A percentile compares a stretch with the other conserved stretches of the same genome.
These are phyloP conservation scores for Holacanthella duospinosa DNA, from an alignment of 2,888 invertebrate genomes.

Conservation along the genomic window DNA sequence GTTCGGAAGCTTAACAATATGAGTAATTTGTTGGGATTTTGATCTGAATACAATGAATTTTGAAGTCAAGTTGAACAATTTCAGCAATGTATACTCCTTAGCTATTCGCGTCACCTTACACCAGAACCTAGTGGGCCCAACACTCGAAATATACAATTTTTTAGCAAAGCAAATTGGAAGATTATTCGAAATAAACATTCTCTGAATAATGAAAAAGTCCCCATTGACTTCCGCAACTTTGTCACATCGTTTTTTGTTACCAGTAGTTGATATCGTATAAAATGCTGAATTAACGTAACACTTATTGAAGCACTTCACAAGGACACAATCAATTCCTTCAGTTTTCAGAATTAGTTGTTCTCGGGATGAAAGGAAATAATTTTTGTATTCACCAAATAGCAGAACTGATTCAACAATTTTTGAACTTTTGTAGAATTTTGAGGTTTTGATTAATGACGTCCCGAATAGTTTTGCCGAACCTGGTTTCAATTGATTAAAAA, in stretches of 20 bases:
- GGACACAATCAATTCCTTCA: background rate
- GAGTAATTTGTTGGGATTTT: background rate
- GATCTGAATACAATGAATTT: background rate
- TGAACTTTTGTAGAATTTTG: too few species aligned
- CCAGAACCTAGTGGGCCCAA: background rate
- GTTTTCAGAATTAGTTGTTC: background rate
- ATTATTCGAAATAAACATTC: background rate
- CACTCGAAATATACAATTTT: background rate
- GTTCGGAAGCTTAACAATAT: background rate
- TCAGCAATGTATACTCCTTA: background rate
- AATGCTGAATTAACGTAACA: background rate
- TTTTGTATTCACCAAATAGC: background rate
- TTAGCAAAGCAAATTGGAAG: background rate
- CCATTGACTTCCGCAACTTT: constrained; percentile 2
- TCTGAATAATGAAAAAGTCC: constrained; percentile 3
- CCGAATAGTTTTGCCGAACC: too few species aligned
- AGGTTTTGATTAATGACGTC: too few species aligned
- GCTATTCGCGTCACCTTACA: background rate
- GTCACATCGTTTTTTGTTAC: background rate
- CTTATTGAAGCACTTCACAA: background rate
- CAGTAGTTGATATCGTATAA: background rate
- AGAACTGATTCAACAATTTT: background rate
- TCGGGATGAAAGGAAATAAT: background rate
- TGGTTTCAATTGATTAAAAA: too few species aligned
- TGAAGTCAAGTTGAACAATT: background rate